Base-by-base conservation (phyloP, 2,888 invertebrate genomes). In the Eurois occulta region DNA sequence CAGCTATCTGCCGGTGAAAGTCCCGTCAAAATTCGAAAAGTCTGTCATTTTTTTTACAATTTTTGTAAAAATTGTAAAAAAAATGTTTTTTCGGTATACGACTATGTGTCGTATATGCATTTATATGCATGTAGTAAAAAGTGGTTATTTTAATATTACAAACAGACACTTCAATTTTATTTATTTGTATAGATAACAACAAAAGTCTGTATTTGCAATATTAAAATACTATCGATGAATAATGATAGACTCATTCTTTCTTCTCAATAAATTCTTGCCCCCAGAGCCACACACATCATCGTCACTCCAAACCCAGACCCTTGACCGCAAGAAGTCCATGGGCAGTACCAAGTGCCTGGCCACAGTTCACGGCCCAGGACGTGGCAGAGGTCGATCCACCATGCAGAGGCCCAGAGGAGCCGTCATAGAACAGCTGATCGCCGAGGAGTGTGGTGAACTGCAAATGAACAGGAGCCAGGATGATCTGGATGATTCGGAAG, bases 401-500 rank as follows among this genome's bases (percentile, higher is more conserved):
- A 91, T 96, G 6, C 96, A 96, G 80, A 91, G 95, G 82, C 96
- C 96, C 0, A 90, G 96, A 73, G 96, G 95, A 13, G 91, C 94
- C 1, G 93, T 94, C 84, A 94, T 97, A 88, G 95, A 96, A 82
- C 94, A 96, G 86, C 91, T 97, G 21, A 96, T 97, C 41, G 96
- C 96, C 68, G 96, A 96, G 69, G 95, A 96, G 83, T 96, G 96
- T 69, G 96, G 96, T 0, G 95, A 96, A 70, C 87, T 95, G 35
- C 92, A 95, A 35, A 91, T 96, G 81, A 94, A 94, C 66, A 93
- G 96, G 64, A 94, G 97, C 86, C 95, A 97, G 77, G 97, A 97
- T 46, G 97, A 97, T 65, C 91, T 97, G 0, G 97, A 97, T 43
- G 97, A 97, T 86, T 97, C 97, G 1, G 97, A 97, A 80, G 97